Evolutionary conservation across 2,888 invertebrate species (phyloP).

Genomic region (Seladonia tumulorum): DNA sequence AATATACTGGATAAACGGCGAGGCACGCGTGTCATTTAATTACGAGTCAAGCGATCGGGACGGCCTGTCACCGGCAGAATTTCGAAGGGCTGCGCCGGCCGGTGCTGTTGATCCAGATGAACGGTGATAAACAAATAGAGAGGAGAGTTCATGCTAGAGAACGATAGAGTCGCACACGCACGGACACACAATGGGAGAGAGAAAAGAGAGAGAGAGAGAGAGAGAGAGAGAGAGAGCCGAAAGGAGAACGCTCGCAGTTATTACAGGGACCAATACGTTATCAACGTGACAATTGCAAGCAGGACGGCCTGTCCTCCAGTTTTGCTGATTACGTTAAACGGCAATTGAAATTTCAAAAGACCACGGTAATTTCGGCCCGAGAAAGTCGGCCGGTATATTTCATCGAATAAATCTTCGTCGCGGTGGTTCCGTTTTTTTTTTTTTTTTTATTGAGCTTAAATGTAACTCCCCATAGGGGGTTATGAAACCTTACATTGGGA

Average conservation of each 20-base stretch:
- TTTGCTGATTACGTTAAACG: slow-evolving; percentile 46
- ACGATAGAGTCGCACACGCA: background rate
- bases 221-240: slow-evolving; percentile 7
- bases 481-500: too few relatives aligned
- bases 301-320: slow-evolving; percentile 20
- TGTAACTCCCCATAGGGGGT: too few relatives aligned
- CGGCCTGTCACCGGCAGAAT: slow-evolving; percentile 60
- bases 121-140: slow-evolving; percentile 43
- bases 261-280: slow-evolving; percentile 56
- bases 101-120: slow-evolving; percentile 23
- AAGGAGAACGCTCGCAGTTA: slow-evolving; percentile 44
- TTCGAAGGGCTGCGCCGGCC: slow-evolving; percentile 34
- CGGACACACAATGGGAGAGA: background rate
- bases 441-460: too few relatives aligned
- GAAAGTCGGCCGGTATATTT: background rate
- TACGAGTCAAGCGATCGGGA: slow-evolving; percentile 56
- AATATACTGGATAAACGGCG: slow-evolving; percentile 16
- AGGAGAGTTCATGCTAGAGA: background rate
- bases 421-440: background rate
- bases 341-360: slow-evolving; percentile 38
- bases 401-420: background rate
- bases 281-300: slow-evolving; percentile 63
- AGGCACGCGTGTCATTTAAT: slow-evolving; percentile 61
- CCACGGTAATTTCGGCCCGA: background rate
- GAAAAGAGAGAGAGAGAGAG: slow-evolving; percentile 4